These are phyloP conservation scores for Malurus melanocephalus DNA, from an alignment of 2,113 vertebrate species.

Conservation along the genomic window DNA sequence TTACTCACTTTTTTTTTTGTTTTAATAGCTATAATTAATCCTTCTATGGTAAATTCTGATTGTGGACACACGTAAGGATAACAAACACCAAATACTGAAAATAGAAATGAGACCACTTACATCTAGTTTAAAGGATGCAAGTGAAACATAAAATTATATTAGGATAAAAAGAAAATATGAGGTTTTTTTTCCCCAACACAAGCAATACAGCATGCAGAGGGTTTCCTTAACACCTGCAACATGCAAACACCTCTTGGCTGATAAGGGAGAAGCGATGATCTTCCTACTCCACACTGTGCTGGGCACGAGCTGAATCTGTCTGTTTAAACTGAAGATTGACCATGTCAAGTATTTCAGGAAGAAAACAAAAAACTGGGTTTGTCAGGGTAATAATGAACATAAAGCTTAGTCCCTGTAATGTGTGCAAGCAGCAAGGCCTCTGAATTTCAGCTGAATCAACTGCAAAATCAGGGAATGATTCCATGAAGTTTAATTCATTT, in stretches of 20 bases:
- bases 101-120: background rate
- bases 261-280: background rate
- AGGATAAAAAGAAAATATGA: background rate
- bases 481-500: background rate
- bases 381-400: background rate
- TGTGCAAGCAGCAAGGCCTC: background rate
- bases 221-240: background rate
- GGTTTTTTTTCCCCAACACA: background rate
- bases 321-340: background rate
- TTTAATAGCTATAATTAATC: background rate
- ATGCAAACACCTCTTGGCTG: background rate
- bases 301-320: background rate
- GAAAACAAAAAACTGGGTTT: background rate
- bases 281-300: background rate
- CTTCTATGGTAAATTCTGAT: background rate
- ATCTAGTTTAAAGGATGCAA: background rate
- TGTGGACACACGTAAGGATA: background rate
- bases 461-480: background rate
- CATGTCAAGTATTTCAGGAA: background rate
- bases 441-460: background rate
- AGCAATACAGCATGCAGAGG: background rate
- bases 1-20: background rate
- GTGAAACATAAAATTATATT: background rate
- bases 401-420: background rate
- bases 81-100: background rate